Conservation (phyloP, 2,113 vertebrate species). For the Shinisaurus crocodilurus region DNA sequence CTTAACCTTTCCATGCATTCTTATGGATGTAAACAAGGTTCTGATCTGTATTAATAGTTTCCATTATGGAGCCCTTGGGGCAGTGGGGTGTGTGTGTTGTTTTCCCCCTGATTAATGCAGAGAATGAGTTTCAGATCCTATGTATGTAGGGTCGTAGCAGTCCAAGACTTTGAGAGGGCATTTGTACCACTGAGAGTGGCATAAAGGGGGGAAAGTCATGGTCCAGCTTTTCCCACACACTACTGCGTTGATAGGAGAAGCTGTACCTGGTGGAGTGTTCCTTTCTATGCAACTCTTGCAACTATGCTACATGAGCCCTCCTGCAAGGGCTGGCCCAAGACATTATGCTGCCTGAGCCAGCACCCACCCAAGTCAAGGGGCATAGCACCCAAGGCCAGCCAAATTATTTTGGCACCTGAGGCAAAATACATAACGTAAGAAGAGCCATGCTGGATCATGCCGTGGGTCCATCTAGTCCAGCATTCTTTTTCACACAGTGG, state of each 20-base stretch:
- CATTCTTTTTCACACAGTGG: no score
- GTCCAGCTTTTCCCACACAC: not conserved
- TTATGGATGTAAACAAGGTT: not conserved
- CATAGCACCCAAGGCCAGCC: not conserved
- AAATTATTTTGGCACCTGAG: not conserved
- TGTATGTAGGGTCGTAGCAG: not conserved
- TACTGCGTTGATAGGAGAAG: no score
- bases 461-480: no score
- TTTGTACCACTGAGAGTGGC: not conserved
- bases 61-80: not conserved
- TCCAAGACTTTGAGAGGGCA: not conserved
- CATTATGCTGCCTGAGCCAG: not conserved
- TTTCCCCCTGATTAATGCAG: not conserved
- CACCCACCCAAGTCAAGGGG: not conserved
- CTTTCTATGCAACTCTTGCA: not conserved
- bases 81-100: not conserved
- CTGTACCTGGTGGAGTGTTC: not conserved
- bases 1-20: not conserved
- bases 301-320: not conserved
- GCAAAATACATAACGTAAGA: no score
- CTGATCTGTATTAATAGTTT: not conserved
- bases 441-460: no score
- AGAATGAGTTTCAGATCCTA: not conserved
- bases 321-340: not conserved
- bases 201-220: not conserved